Evolutionary conservation across 2,888 invertebrate species (phyloP).

Genomic region (Tupiocoris notatus): DNA sequence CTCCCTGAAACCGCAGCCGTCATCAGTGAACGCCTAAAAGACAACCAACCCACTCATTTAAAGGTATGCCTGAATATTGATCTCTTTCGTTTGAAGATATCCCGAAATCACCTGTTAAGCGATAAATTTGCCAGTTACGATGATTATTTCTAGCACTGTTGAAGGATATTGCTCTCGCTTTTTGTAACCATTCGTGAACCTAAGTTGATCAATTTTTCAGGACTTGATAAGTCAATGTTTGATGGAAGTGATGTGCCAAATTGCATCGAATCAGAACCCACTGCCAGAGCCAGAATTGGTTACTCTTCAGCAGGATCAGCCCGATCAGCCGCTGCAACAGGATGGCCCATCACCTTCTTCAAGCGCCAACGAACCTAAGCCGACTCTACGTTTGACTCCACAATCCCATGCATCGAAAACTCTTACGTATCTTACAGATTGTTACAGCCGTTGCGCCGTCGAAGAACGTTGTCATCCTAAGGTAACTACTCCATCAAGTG

Average conservation of each 20-base stretch:
- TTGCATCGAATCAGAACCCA: constrained; percentile 61
- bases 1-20: constrained; percentile 56
- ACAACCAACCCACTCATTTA: constrained; percentile 44
- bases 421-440: constrained; percentile 60
- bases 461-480: constrained; percentile 77
- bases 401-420: constrained; percentile 46
- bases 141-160: too few relatives aligned
- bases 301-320: constrained; percentile 31
- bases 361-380: constrained; percentile 7
- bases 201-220: too few relatives aligned
- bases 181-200: too few relatives aligned
- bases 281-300: constrained; percentile 52
- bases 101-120: too few relatives aligned
- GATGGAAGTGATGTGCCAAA: constrained; percentile 64
- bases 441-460: constrained; percentile 68
- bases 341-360: background rate
- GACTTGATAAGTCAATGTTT: constrained; percentile 66
- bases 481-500: constrained; percentile 52
- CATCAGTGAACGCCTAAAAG: constrained; percentile 47
- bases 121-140: too few relatives aligned
- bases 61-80: too few relatives aligned
- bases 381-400: constrained; percentile 15
- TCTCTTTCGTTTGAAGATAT: too few relatives aligned
- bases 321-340: background rate
- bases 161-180: too few relatives aligned